Evolutionary conservation across 92 coral and sea anemone genomes (phyloP).

Genomic region (Porites lobata): DNA sequence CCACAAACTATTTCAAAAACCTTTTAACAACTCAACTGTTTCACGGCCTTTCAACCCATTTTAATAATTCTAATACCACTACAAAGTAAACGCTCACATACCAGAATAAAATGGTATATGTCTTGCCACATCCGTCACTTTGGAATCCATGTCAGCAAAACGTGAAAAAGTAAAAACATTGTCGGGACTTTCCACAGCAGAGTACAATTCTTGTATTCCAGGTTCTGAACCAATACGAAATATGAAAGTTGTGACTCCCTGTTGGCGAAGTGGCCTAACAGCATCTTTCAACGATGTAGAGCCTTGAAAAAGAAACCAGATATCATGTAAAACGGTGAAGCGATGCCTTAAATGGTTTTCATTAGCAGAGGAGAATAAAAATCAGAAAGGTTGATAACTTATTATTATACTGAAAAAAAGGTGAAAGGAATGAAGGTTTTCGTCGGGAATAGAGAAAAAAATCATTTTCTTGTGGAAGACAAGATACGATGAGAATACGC

Average conservation of each 20-base stretch:
- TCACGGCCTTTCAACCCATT: too few relatives aligned
- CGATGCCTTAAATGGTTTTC: too few relatives aligned
- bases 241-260: slow-evolving; percentile 68
- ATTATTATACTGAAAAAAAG: too few relatives aligned
- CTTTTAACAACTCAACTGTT: too few relatives aligned
- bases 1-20: too few relatives aligned
- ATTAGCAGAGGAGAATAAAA: too few relatives aligned
- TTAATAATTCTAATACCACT: not conserved
- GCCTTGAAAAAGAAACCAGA: slow-evolving; percentile 9
- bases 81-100: slow-evolving; percentile 1
- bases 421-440: too few relatives aligned
- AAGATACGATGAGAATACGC: too few relatives aligned
- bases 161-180: slow-evolving; percentile 21
- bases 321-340: not conserved
- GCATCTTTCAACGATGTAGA: slow-evolving; percentile 54
- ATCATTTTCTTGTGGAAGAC: too few relatives aligned
- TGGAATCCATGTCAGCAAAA: slow-evolving; percentile 27
- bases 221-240: slow-evolving; percentile 77
- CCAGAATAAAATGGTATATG: slow-evolving; percentile 43
- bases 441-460: too few relatives aligned
- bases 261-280: slow-evolving; percentile 54
- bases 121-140: slow-evolving; percentile 34
- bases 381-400: too few relatives aligned
- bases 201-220: slow-evolving; percentile 11
- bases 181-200: slow-evolving; percentile 60